Evolutionary conservation across 2,797 vertebrate species (phyloP).

Genomic region (Protosalanx chinensis): DNA sequence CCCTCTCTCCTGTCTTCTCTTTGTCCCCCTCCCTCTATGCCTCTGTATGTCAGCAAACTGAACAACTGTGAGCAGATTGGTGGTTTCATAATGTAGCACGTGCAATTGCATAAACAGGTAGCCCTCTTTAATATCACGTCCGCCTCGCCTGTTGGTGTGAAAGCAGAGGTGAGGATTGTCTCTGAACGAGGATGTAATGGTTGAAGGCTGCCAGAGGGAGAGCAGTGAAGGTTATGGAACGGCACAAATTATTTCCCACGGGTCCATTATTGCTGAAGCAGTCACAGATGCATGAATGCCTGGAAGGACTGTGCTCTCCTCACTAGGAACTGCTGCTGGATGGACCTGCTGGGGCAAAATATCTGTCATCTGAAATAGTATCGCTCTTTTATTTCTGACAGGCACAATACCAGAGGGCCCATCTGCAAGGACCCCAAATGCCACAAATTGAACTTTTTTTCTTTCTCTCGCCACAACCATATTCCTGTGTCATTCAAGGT

Average conservation of each 20-base stretch:
- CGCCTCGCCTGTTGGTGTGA: background rate
- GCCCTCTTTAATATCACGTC: background rate
- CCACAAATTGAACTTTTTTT: background rate
- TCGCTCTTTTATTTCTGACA: constrained; percentile 46
- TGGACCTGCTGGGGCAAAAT: background rate
- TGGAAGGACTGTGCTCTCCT: constrained; percentile 48
- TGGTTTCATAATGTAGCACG: background rate
- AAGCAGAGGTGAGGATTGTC: constrained; percentile 40
- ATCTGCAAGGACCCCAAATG: background rate
- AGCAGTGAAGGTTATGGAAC: constrained; percentile 55
- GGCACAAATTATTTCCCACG: constrained; percentile 65
- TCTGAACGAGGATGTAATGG: constrained; percentile 60
- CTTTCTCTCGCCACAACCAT: background rate
- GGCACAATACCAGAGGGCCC: constrained; percentile 30
- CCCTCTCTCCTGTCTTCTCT: constrained; percentile 1
- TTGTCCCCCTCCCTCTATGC: no score
- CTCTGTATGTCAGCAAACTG: no score
- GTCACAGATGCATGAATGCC: constrained; percentile 57
- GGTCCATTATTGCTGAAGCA: constrained; percentile 57
- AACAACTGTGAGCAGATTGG: no score
- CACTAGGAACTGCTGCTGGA: constrained; percentile 33
- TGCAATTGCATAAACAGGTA: background rate
- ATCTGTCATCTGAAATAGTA: constrained; percentile 52
- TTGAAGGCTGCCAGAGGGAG: constrained; percentile 60
- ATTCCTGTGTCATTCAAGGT: background rate